These are phyloP conservation scores for Diaprepes abbreviatus DNA, from an alignment of 2,888 invertebrate species.

Conservation along the genomic window DNA sequence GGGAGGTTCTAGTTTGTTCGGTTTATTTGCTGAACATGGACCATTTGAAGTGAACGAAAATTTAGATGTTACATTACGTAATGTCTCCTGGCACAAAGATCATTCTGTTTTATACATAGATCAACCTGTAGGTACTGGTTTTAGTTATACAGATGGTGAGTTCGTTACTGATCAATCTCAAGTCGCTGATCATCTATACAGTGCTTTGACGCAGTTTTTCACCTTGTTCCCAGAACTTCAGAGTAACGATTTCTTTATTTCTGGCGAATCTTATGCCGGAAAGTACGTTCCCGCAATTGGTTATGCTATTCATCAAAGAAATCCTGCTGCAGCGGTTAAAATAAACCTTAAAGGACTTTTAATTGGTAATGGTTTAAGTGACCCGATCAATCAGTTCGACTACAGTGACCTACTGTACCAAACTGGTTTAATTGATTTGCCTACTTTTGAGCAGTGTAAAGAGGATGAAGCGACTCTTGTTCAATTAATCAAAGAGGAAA, in stretches of 20 bases:
- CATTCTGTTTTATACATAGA: constrained; percentile 82
- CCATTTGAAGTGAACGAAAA: constrained; percentile 72
- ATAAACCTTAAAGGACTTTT: constrained; percentile 60
- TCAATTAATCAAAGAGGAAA: constrained; percentile 73
- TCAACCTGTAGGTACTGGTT: constrained; percentile 92
- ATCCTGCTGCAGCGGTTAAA: constrained; percentile 72
- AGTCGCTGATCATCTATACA: constrained; percentile 85
- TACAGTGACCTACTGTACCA: constrained; percentile 79
- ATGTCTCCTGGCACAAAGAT: constrained; percentile 66
- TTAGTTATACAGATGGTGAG: constrained; percentile 86
- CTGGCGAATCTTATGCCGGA: constrained; percentile 92
- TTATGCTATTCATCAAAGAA: constrained; percentile 79
- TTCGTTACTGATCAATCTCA: constrained; percentile 84
- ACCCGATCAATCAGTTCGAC: constrained; percentile 72
- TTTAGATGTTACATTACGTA: constrained; percentile 68
- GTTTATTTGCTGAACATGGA: constrained; percentile 85
- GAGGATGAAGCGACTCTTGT: constrained; percentile 71
- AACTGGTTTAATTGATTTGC: constrained; percentile 76
- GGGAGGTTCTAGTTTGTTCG: constrained; percentile 81
- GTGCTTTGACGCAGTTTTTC: constrained; percentile 85
- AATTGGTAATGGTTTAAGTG: constrained; percentile 77
- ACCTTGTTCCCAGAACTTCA: constrained; percentile 83
- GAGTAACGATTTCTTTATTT: constrained; percentile 84
- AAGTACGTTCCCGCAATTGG: constrained; percentile 83
- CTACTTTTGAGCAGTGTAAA: constrained; percentile 73